Evolutionary conservation across 2,888 invertebrate species (phyloP), one percentile per base, ranked within the genome.

Genomic region (Cheilosia pagana): DNA sequence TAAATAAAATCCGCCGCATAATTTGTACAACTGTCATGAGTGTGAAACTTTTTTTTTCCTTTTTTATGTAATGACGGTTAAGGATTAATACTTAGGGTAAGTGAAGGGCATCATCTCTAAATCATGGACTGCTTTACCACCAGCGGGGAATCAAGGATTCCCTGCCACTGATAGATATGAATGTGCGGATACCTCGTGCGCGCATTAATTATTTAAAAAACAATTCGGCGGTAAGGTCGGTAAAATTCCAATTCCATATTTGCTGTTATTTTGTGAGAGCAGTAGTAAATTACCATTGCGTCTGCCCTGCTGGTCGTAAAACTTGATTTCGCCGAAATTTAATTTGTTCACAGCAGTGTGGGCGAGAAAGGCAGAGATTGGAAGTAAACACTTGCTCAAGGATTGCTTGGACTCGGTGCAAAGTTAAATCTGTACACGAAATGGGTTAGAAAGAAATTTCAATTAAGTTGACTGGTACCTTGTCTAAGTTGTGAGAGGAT

Each of bases 171-270:
- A 50, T n/a, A 35, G 14, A 50, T n/a, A 39, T 25, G 8, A 23
- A 16, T 45, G 14, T 35, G 16, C 23, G 16, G 48, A 50, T 70
- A 28, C 31, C 16, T 48, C 28, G 8, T 39, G 7, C 48, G 7
- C 48, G 25, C 23, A 50, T 77, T 55, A 70, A 63, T 55, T 55
- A 77, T 77, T 63, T 19, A 71, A 35, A 57, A 55, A 57, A 21
- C 48, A 57, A 50, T 71, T 71, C 45, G 50, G 48, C 14, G 23
- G 31, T 12, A 25, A n/a, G n/a, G 45, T 28, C 43, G 68, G 57
- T 39, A 41, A 43, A 50, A 16, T 23, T 19, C 45, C 25, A 16
- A 25, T n/a, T 41, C 39, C 14, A 23, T 48, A 8, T 14, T n/a
- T 59, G n/a, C 35, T 12, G 14, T 28, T 16, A 19, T 31, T 45